Evolutionary conservation across 2,797 vertebrate species (phyloP).

Genomic region (Cheirogaleus major): DNA sequence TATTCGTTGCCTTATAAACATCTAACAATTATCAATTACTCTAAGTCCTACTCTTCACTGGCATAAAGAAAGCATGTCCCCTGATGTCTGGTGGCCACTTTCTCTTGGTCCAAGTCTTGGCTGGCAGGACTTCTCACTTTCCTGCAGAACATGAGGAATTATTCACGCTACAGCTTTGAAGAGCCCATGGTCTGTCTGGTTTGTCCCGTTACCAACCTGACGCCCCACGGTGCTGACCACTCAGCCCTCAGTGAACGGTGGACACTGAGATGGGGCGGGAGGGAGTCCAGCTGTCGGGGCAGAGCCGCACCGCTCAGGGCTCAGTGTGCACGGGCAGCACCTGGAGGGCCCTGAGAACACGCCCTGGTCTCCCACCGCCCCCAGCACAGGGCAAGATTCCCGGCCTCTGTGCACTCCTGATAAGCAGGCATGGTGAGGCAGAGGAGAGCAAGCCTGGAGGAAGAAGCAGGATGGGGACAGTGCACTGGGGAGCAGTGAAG

Average conservation of each 20-base stretch:
- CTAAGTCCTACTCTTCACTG: background rate
- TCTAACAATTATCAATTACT: background rate
- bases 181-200: background rate
- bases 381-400: background rate
- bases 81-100: background rate
- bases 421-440: background rate
- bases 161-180: background rate
- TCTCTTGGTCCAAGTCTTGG: background rate
- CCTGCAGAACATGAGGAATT: background rate
- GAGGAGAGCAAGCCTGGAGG: background rate
- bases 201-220: background rate
- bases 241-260: background rate
- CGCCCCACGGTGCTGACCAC: background rate
- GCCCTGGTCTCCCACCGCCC: fast-evolving
- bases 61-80: fast-evolving
- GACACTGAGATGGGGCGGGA: fast-evolving
- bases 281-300: too few species aligned
- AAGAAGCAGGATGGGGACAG: background rate
- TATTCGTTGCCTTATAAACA: fast-evolving
- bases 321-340: background rate
- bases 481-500: background rate
- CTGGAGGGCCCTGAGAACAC: background rate
- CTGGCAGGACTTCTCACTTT: background rate
- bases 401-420: background rate
- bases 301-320: background rate